These are phyloP conservation scores for Pristiophorus japonicus DNA, from an alignment of 2,113 vertebrate genomes.

Conservation along the genomic window DNA sequence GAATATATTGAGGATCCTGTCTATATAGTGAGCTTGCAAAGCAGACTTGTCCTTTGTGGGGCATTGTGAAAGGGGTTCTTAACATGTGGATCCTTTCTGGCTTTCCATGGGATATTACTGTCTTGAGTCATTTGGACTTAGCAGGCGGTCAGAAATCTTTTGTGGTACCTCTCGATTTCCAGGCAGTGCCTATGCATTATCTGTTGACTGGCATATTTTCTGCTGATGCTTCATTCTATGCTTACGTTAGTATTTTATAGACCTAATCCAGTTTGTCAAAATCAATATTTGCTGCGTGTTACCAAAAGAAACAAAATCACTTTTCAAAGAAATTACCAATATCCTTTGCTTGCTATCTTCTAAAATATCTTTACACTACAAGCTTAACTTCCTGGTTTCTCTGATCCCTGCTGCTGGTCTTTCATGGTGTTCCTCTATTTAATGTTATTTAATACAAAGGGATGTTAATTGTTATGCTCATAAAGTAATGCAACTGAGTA, in stretches of 20 bases:
- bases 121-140: background rate
- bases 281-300: background rate
- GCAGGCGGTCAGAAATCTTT: background rate
- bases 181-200: background rate
- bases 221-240: background rate
- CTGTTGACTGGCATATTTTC: background rate
- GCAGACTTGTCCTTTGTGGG: background rate
- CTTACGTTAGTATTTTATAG: background rate
- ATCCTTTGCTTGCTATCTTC: background rate
- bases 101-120: background rate
- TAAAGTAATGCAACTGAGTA: too few relatives aligned
- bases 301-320: background rate
- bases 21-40: background rate
- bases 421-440: background rate
- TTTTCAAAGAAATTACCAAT: background rate
- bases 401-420: background rate
- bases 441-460: background rate
- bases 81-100: background rate
- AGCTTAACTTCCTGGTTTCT: background rate
- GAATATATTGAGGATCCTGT: background rate
- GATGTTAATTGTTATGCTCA: too few relatives aligned
- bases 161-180: background rate
- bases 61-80: background rate
- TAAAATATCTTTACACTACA: background rate
- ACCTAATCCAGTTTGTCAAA: background rate